These are phyloP conservation scores for Drosophila subquinaria DNA, from an alignment of 2,888 invertebrate genomes.

Conservation along the genomic window DNA sequence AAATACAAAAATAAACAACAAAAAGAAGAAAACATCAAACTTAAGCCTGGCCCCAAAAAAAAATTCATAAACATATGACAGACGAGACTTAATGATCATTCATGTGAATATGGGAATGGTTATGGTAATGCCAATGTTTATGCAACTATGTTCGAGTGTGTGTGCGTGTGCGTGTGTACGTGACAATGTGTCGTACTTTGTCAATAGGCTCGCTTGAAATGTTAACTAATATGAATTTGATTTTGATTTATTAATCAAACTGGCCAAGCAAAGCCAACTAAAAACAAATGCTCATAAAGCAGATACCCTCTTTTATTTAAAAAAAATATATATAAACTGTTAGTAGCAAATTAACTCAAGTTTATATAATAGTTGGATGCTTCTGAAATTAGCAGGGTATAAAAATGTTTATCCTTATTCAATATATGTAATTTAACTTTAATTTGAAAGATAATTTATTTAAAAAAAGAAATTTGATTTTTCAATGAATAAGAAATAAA, in stretches of 20 bases:
- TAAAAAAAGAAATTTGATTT: too few species aligned
- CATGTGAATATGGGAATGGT: constrained; percentile 21
- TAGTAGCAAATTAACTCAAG: too few species aligned
- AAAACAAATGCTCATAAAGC: background rate
- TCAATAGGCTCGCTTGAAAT: constrained; percentile 36
- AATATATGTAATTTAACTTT: too few species aligned
- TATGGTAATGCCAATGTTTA: constrained; percentile 25
- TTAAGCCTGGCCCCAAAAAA: constrained; percentile 11
- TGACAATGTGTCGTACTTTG: constrained; percentile 40
- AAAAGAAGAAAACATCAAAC: constrained; percentile 7
- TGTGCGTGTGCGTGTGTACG: constrained; percentile 19
- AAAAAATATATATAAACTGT: too few species aligned
- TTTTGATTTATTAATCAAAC: constrained; percentile 35
- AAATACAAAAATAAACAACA: background rate
- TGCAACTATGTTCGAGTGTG: constrained; percentile 4
- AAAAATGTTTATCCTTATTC: too few species aligned
- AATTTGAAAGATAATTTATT: too few species aligned
- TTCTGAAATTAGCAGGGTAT: background rate
- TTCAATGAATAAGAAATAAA: too few species aligned
- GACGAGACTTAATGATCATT: constrained; percentile 12
- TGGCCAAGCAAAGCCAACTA: background rate
- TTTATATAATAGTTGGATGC: too few species aligned
- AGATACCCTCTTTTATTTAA: constrained; percentile 2
- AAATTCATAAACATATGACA: constrained; percentile 3
- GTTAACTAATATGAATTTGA: constrained; percentile 48